Base-by-base conservation (phyloP, 2,888 invertebrate genomes). In the Hypomecis atomaria region DNA sequence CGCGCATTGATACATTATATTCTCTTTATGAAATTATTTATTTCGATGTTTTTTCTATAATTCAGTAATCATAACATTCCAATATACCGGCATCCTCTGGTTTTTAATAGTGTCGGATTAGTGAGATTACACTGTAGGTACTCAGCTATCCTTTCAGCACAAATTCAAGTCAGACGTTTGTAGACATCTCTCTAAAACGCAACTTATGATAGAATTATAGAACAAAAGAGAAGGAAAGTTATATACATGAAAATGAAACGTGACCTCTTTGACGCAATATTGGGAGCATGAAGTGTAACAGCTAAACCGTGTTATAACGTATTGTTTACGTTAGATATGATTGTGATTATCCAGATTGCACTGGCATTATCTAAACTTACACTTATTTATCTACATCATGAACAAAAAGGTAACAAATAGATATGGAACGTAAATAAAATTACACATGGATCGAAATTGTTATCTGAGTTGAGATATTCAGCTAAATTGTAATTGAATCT, bases 311-410 rank as follows among this genome's bases (percentile, higher is more conserved):
- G 53, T 50, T 44, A 38, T 47, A 43, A 3, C n/a, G 43, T 48
- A 10, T 56, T 52, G 65, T 65, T 65, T 65, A 53, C 38, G 6
- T 23, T 42, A 36, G 44, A 50, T 56, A 65, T 56, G 11, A 47
- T 33, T 7, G 34, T 56, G 59, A 60, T 65, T 56, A 59, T 59
- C 40, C 43, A 52, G 34, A 65, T 52, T 52, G 59, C 54, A 49
- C 53, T 47, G 8, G 7, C 38, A 55, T 43, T 42, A 58, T 43
- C 11, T 40, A 47, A 23, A 38, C 10, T 6, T 55, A 48, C 9
- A 33, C 34, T 37, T 10, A 40, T n/a, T 13, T 23, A 55, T 54
- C 33, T 54, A 34, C 11, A n/a, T 9, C 34, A 23, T 37, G 23
- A 38, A 11, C 43, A 34, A 43, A 23, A 47, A 56, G 44, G 38